Conservation (phyloP, 2,113 vertebrate genomes). For the Mastomys natalensis region DNA sequence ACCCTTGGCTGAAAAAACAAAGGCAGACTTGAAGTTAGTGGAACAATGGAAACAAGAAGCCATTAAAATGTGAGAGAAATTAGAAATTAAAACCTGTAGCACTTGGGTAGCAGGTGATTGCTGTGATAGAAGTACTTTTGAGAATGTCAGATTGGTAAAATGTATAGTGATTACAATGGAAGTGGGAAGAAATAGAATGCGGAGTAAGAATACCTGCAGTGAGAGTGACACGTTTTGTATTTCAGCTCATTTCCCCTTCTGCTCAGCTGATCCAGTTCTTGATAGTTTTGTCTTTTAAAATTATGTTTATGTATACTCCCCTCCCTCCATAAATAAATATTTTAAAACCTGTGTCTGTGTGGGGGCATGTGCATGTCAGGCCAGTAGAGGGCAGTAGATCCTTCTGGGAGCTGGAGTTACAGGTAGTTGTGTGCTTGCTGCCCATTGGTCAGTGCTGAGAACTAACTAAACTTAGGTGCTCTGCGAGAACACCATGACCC, state of each 20-base stretch:
- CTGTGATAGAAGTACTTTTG: neutral
- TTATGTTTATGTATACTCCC: neutral
- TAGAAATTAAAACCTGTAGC: neutral
- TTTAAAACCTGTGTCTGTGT: neutral
- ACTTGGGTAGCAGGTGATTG: neutral
- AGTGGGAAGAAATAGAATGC: neutral
- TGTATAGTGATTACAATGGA: neutral
- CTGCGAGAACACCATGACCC: neutral
- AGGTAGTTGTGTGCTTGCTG: neutral
- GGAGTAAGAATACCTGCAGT: neutral
- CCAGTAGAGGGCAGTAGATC: neutral
- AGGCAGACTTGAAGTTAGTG: neutral
- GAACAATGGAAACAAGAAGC: neutral
- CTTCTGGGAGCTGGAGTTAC: neutral
- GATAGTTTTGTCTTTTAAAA: neutral
- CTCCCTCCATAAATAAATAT: neutral
- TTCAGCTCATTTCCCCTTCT: neutral
- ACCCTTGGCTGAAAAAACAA: neutral
- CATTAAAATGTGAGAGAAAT: constrained; percentile 37
- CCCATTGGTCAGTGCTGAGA: neutral
- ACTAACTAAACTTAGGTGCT: neutral
- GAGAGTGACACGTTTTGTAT: neutral
- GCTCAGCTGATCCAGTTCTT: neutral
- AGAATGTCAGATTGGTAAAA: constrained; percentile 1
- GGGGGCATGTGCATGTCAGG: neutral